Conservation (phyloP, 2,888 invertebrate genomes). For the Dyspetes luteomarginatus region DNA sequence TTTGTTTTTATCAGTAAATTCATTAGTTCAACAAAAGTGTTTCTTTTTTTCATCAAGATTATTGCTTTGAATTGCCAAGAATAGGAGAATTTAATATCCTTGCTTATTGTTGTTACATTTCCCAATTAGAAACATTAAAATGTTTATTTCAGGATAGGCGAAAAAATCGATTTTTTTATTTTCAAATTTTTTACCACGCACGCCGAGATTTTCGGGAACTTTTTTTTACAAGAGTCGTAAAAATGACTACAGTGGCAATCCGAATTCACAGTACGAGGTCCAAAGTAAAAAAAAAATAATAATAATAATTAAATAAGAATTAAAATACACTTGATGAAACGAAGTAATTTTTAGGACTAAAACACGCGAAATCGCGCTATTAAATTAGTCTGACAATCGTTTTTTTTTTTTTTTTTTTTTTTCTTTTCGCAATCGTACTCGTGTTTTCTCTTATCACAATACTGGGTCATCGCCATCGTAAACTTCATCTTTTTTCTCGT, state of each 20-base stretch:
- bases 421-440: conserved; percentile 24
- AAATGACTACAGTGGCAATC: conserved; percentile 28
- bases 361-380: neutral
- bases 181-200: neutral
- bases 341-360: neutral
- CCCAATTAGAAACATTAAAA: neutral
- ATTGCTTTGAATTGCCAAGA: conserved; percentile 38
- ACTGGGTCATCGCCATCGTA: conserved; percentile 68
- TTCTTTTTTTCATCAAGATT: conserved; percentile 2
- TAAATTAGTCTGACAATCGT: conserved; percentile 6
- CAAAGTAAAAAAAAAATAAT: neutral
- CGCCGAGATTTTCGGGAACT: neutral
- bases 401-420: conserved; percentile 3
- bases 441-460: conserved; percentile 71
- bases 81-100: conserved; percentile 7
- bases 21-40: neutral
- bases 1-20: conserved; percentile 10
- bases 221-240: neutral
- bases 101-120: conserved; percentile 16
- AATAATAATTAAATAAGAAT: neutral
- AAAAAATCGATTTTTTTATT: neutral
- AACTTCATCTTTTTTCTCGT: conserved; percentile 25
- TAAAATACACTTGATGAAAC: neutral
- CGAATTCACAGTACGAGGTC: conserved; percentile 28
- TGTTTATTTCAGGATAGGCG: neutral